A percentile compares a stretch with the other conserved stretches of the same genome.
Evolutionary conservation across 37 sponge, comb jelly and placozoan species (phyloP).

Genomic region (Dysidea cf. avara): DNA sequence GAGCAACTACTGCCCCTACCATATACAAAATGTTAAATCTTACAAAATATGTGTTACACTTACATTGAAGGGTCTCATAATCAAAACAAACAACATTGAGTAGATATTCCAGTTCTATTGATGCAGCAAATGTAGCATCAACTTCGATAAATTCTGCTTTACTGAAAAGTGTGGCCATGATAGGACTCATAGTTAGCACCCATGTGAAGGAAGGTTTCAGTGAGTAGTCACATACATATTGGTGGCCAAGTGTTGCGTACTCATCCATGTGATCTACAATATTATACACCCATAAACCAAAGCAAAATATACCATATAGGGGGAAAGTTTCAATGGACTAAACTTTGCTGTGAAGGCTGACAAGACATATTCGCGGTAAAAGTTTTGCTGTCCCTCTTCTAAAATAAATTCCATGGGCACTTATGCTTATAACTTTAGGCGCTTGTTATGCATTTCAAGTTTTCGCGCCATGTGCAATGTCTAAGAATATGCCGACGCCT

Average conservation of each 20-base stretch:
- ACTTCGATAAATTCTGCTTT: conserved; percentile 21
- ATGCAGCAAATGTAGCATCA: conserved; percentile 28
- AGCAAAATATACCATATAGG: too few species aligned
- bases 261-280: conserved; percentile 23
- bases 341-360: too few species aligned
- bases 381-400: too few species aligned
- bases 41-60: too few species aligned
- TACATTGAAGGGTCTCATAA: conserved; percentile 19
- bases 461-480: too few species aligned
- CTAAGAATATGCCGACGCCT: too few species aligned
- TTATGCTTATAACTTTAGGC: too few species aligned
- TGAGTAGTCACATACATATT: conserved; percentile 14
- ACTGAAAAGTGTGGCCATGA: conserved; percentile 22
- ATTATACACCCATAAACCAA: too few species aligned
- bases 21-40: background rate
- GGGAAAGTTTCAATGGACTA: too few species aligned
- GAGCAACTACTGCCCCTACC: conserved; percentile 39
- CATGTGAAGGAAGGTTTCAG: conserved; percentile 19
- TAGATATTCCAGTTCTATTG: conserved; percentile 30
- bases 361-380: too few species aligned
- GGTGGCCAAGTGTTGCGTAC: conserved; percentile 14
- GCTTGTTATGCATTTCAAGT: too few species aligned
- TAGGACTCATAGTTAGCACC: conserved; percentile 32
- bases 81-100: conserved; percentile 26
- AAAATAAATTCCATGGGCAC: too few species aligned